Conservation (phyloP, 2,888 invertebrate genomes). For the Aspidiotus rigidus region DNA sequence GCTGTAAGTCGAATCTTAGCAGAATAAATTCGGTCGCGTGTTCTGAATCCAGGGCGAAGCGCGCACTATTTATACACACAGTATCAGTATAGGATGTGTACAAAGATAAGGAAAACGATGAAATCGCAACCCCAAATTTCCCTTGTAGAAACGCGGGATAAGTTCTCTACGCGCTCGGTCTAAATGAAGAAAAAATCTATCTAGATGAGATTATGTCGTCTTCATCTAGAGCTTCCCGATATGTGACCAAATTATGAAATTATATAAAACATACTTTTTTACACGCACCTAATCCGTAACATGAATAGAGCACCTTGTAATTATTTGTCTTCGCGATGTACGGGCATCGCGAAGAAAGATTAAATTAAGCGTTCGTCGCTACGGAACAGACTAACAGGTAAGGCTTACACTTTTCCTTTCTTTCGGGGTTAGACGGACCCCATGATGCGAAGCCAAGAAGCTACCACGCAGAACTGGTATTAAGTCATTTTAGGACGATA, state of each 20-base stretch:
- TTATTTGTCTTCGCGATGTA: too few relatives aligned
- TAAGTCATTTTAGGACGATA: constrained; percentile 32
- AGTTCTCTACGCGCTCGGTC: background rate
- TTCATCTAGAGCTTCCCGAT: background rate
- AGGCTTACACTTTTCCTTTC: background rate
- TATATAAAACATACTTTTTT: background rate
- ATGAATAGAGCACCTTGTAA: background rate
- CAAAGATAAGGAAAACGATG: background rate
- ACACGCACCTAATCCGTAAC: background rate
- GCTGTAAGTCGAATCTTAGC: constrained; percentile 26
- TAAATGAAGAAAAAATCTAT: background rate
- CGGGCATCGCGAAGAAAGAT: too few relatives aligned
- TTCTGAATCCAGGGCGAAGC: constrained; percentile 17
- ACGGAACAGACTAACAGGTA: background rate
- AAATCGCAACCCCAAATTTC: background rate
- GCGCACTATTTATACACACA: too few relatives aligned
- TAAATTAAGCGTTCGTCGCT: too few relatives aligned
- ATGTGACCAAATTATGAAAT: background rate
- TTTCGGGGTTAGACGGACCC: constrained; percentile 19
- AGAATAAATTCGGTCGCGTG: constrained; percentile 33
- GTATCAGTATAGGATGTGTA: too few relatives aligned
- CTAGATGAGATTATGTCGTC: background rate
- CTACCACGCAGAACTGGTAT: constrained; percentile 20
- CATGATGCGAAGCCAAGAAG: constrained; percentile 32
- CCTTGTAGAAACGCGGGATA: background rate